These are phyloP conservation scores for Petrocephalus zakoni DNA, from an alignment of 2,113 vertebrate species.

Conservation along the genomic window DNA sequence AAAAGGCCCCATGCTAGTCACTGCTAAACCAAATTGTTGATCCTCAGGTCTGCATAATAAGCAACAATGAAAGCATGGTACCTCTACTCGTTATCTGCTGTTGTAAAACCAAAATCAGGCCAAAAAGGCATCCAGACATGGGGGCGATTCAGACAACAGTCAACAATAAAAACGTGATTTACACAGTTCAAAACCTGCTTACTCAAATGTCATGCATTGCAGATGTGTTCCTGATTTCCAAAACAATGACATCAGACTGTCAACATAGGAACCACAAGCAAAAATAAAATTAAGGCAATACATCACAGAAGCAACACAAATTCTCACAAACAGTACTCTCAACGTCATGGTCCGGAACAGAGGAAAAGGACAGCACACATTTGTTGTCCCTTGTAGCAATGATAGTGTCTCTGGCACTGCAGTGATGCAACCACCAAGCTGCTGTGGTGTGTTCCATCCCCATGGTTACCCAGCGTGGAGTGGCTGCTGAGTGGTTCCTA, in stretches of 20 bases:
- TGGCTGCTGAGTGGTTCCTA: conserved; percentile 54
- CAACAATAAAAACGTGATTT: background rate
- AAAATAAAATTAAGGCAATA: background rate
- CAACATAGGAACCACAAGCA: background rate
- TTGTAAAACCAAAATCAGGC: background rate
- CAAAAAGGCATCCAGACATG: background rate
- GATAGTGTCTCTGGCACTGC: conserved; percentile 32
- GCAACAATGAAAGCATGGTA: background rate
- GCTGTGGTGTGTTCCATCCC: conserved; percentile 41
- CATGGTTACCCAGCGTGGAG: conserved; percentile 53
- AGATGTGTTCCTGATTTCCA: background rate
- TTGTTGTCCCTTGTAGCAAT: background rate
- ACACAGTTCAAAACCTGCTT: background rate
- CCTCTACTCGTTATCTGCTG: background rate
- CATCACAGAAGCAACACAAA: background rate
- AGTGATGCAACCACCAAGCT: conserved; percentile 40
- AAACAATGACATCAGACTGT: background rate
- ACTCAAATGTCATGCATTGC: background rate
- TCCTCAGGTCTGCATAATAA: background rate
- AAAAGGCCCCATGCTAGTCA: background rate
- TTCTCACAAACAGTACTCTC: background rate
- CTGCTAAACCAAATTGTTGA: background rate
- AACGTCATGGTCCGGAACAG: background rate
- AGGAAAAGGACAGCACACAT: background rate
- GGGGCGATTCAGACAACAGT: background rate